phyloP scores from a whole-genome alignment of 2,888 invertebrate species.

The Phragmatobia fuliginosa region DNA sequence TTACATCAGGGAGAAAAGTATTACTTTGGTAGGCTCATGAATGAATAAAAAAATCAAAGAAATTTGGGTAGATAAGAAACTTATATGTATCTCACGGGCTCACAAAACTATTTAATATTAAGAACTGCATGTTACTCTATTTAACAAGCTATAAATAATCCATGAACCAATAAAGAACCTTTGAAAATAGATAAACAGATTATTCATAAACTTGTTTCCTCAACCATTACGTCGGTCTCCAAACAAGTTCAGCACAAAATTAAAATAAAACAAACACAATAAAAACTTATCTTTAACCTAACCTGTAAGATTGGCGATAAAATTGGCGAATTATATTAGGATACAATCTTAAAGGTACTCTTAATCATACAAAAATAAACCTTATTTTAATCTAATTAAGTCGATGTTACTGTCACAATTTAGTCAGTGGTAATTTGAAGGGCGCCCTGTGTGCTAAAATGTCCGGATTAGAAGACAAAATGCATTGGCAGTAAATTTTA shows the following conservation, averaged over 20 bases:
- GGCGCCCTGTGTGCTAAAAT: conserved; percentile 66
- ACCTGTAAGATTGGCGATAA: conserved; percentile 60
- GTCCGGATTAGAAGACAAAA: conserved; percentile 77
- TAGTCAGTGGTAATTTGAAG: conserved; percentile 38
- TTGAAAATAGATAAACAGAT: background rate
- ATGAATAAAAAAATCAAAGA: too few relatives aligned
- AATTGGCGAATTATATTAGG: conserved; percentile 54
- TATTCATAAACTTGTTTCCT: conserved; percentile 8
- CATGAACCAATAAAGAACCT: background rate
- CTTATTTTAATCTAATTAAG: background rate
- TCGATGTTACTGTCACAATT: background rate
- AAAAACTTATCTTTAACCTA: conserved; percentile 57
- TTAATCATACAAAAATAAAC: conserved; percentile 15
- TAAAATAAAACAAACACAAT: conserved; percentile 49
- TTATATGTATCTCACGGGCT: too few relatives aligned
- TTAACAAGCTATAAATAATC: too few relatives aligned
- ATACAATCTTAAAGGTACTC: conserved; percentile 22
- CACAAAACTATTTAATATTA: too few relatives aligned
- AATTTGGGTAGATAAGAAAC: too few relatives aligned
- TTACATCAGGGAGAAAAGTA: too few relatives aligned
- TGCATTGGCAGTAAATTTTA: conserved; percentile 84
- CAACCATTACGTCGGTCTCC: conserved; percentile 30
- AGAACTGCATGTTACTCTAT: too few relatives aligned
- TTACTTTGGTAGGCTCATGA: too few relatives aligned
- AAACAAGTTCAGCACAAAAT: conserved; percentile 39